phyloP scores from a whole-genome alignment of 1,140 invertebrate species.

The Pollicipes pollicipes region DNA sequence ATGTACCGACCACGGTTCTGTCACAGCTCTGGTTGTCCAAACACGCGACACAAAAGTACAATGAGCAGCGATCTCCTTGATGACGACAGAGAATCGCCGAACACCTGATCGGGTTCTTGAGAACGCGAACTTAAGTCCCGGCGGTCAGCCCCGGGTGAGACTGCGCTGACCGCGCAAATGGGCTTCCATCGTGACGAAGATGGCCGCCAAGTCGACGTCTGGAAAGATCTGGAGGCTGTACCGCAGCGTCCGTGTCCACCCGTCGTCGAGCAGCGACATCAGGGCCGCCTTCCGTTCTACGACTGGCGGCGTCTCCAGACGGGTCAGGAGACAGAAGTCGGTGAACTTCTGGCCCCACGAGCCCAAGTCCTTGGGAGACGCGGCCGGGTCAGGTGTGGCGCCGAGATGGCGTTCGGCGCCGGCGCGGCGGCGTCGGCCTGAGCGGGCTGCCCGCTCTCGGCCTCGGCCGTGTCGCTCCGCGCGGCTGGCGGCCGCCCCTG shows the following conservation, averaged over 20 bases:
- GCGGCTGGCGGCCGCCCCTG: neutral
- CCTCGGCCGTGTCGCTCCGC: neutral
- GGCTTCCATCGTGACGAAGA: neutral
- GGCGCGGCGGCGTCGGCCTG: neutral
- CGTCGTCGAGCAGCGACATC: neutral
- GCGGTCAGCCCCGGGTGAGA: neutral
- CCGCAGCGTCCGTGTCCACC: neutral
- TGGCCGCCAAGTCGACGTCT: neutral
- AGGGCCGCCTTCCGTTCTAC: neutral
- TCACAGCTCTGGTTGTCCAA: too few species aligned
- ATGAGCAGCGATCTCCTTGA: too few species aligned
- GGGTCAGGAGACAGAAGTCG: neutral
- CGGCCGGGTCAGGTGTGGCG: neutral
- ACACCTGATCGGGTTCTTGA: neutral
- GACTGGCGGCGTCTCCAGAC: neutral
- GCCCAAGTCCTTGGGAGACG: neutral
- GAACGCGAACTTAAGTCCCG: neutral
- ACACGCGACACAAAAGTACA: too few species aligned
- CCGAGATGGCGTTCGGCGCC: neutral
- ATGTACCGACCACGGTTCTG: neutral
- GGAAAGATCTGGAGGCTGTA: neutral
- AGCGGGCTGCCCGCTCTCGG: neutral
- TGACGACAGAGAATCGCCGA: too few species aligned
- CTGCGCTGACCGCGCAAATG: constrained; percentile 1
- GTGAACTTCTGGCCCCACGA: neutral